Evolutionary conservation across 2,797 vertebrate genomes (phyloP).

Genomic region (Simalia tracyae): DNA sequence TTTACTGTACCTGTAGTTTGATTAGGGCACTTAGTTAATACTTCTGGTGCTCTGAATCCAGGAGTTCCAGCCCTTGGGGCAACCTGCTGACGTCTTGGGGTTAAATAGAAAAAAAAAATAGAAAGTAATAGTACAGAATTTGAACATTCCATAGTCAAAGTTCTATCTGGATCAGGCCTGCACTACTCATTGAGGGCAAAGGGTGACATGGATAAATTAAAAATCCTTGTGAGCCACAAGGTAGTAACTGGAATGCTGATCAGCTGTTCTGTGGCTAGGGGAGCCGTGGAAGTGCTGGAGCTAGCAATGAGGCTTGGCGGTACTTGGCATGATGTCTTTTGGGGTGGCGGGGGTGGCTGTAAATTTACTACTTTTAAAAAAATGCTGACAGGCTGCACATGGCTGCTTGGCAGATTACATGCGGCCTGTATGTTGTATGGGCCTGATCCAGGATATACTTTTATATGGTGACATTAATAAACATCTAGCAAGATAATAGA

Average conservation of each 20-base stretch:
- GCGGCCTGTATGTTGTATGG: background rate
- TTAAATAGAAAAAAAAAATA: conserved; percentile 39
- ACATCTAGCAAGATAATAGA: background rate
- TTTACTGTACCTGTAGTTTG: conserved; percentile 87
- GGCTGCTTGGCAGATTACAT: background rate
- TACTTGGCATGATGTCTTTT: background rate
- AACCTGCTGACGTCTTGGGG: conserved; percentile 86
- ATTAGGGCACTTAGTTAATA: conserved; percentile 91
- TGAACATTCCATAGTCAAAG: background rate
- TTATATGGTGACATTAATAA: background rate
- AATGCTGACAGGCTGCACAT: background rate
- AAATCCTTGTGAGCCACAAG: background rate
- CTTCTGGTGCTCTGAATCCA: conserved; percentile 96
- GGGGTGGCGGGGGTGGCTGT: background rate
- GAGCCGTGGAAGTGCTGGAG: background rate
- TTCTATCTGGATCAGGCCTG: background rate
- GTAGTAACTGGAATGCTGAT: background rate
- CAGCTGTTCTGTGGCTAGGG: too few relatives aligned
- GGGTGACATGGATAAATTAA: background rate
- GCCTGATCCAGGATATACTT: conserved; percentile 15
- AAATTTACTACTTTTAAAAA: background rate
- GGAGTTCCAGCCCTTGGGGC: conserved; percentile 95
- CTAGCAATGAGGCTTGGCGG: background rate
- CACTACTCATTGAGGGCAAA: background rate
- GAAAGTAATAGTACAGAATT: background rate